Base-by-base conservation (phyloP, 2,113 vertebrate genomes). In the Pachycephala philippinensis region DNA sequence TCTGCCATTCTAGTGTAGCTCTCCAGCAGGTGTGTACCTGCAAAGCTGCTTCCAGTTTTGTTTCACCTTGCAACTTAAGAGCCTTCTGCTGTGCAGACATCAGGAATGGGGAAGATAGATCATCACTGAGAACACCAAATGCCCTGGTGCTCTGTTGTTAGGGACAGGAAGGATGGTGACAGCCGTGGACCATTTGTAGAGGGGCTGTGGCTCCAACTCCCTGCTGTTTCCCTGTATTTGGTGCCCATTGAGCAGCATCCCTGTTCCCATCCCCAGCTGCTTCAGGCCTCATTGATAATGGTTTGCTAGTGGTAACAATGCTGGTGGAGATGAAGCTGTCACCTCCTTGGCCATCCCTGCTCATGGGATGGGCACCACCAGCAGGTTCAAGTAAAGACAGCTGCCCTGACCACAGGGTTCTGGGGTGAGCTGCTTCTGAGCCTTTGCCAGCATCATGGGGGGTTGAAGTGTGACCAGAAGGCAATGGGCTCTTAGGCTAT, bases 21-120 rank as follows among this genome's bases (percentile, higher is more conserved):
- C 35, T 86, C 11, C 0, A 0, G 52, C 42, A 45, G 4, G 6
- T 15, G 44, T 19, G 2, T 49, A 12, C 1, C 0, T 64, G 33
- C 39, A 85, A 79, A 64, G 45, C 42, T 10, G 5, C 65, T 92
- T 92, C n/a, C 35, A 70, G n/a, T 60, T 76, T 64, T 23, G 15
- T 28, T 72, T 92, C 6, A 63, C 13, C 30, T 79, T 76, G 35
- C 33, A 68, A 6, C 21, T 52, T 72, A 16, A 15, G 49, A 91
- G 63, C 27, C 33, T 83, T 33, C 17, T 72, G 13, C 39, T 56
- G 4, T 57, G 54, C 37, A 80, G 59, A 31, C 23, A 50, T 84
- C 42, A 78, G 30, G 31, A 44, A 12, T 24, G 19, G 21, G 6
- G 3, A 6, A 80, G 45, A 59, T 70, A 11, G 47, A 49, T 31